phyloP scores from a whole-genome alignment of 2,797 vertebrate genomes.

The Pogonophryne albipinna region DNA sequence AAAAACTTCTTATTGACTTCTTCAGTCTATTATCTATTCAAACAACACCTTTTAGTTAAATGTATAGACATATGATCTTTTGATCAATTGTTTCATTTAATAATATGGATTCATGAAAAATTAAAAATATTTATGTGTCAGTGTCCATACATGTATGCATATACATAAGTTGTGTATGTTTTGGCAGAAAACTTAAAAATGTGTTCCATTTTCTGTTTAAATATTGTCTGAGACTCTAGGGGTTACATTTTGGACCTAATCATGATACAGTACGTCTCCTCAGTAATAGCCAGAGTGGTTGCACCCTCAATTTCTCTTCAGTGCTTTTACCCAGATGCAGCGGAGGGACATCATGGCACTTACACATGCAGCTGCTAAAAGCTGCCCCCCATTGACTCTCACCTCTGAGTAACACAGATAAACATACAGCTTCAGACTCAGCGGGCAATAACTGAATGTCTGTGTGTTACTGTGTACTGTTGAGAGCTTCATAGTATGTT shows the following conservation, averaged over 20 bases:
- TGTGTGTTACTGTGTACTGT: conserved; percentile 35
- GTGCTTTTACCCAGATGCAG: conserved; percentile 67
- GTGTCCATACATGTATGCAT: not conserved
- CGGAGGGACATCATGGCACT: conserved; percentile 59
- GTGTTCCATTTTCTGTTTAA: conserved; percentile 15
- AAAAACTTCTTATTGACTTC: not conserved
- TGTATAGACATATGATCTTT: not conserved
- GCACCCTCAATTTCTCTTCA: conserved; percentile 62
- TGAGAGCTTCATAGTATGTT: no score
- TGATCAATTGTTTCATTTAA: conserved; percentile 7
- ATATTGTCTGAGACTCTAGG: conserved; percentile 23
- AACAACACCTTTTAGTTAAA: no score
- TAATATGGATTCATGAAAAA: conserved; percentile 3
- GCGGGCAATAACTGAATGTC: conserved; percentile 22
- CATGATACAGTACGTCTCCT: conserved; percentile 37
- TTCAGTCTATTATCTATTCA: not conserved
- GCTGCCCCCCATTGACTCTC: conserved; percentile 71
- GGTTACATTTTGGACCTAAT: conserved; percentile 48
- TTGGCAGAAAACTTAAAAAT: conserved; percentile 1
- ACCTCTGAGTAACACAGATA: conserved; percentile 77
- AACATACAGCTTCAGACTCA: conserved; percentile 68
- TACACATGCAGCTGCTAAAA: conserved; percentile 79
- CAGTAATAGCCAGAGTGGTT: conserved; percentile 61
- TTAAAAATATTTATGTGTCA: not conserved
- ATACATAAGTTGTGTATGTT: not conserved